A percentile compares a stretch with the other conserved stretches of the same genome.
Conservation (phyloP, 1,140 invertebrate species). For the Drosophila sulfurigaster region DNA sequence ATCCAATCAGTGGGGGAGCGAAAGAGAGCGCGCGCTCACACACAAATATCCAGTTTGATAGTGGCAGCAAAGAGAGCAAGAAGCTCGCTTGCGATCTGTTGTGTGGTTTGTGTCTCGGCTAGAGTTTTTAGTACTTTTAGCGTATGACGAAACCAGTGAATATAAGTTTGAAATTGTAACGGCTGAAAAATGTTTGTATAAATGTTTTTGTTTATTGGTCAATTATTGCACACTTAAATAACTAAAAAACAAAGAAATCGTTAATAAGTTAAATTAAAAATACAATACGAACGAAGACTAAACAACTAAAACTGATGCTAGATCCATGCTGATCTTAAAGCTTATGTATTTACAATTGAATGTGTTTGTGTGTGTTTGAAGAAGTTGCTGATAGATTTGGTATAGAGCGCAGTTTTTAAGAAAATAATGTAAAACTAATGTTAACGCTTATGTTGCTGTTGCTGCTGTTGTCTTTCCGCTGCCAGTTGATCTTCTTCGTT, state of each 20-base stretch:
- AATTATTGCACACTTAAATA: constrained; percentile 61
- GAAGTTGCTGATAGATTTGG: constrained; percentile 80
- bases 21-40: constrained; percentile 20
- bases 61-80: neutral
- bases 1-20: constrained; percentile 16
- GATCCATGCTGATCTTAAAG: constrained; percentile 68
- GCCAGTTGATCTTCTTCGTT: neutral
- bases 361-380: constrained; percentile 52
- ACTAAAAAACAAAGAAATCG: constrained; percentile 63
- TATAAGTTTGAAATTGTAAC: neutral
- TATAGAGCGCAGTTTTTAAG: constrained; percentile 76
- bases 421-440: constrained; percentile 46
- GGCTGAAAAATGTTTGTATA: neutral
- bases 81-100: constrained; percentile 19
- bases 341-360: constrained; percentile 72
- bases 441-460: constrained; percentile 49
- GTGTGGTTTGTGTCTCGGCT: constrained; percentile 8
- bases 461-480: constrained; percentile 53
- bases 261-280: constrained; percentile 64
- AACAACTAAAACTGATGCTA: constrained; percentile 52
- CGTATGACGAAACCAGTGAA: neutral
- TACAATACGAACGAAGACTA: constrained; percentile 65
- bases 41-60: constrained; percentile 37
- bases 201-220: constrained; percentile 34
- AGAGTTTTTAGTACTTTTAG: neutral